These are phyloP conservation scores for Caenorhabditis inopinata DNA, from an alignment of 1,140 invertebrate genomes.

Conservation along the genomic window DNA sequence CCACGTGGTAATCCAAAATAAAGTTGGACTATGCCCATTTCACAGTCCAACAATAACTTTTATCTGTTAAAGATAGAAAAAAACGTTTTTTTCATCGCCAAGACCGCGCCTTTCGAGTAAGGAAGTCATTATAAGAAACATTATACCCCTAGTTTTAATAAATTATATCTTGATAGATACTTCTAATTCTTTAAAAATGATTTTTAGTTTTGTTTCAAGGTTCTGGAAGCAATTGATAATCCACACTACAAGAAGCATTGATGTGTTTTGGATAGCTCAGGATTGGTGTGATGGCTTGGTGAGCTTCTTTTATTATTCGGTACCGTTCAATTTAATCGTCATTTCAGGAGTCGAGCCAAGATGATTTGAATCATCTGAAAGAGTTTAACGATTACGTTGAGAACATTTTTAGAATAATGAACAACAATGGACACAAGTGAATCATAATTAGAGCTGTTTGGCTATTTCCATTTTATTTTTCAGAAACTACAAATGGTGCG, in stretches of 20 bases:
- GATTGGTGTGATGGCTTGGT: constrained; percentile 1
- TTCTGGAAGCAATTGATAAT: neutral
- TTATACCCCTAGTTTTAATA: too few relatives aligned
- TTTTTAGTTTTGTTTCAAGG: neutral
- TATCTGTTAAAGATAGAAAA: too few relatives aligned
- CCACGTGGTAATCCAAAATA: too few relatives aligned
- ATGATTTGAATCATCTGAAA: neutral
- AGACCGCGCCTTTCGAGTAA: too few relatives aligned
- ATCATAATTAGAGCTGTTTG: neutral
- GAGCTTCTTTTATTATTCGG: neutral
- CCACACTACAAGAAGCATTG: neutral
- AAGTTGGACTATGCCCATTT: too few relatives aligned
- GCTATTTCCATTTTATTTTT: neutral
- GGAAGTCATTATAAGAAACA: too few relatives aligned
- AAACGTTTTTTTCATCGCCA: too few relatives aligned
- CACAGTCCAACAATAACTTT: too few relatives aligned
- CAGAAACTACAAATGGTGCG: neutral
- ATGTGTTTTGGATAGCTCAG: neutral
- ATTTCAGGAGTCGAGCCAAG: neutral
- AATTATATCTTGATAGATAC: too few relatives aligned
- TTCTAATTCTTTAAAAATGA: too few relatives aligned
- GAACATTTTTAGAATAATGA: neutral
- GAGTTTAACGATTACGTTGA: neutral
- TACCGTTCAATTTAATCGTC: neutral
- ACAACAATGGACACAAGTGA: neutral